Percentiles rank a stretch among this genome's conserved stretches.
These are phyloP conservation scores for Crotalus helleri DNA, from an alignment of 2,113 vertebrate genomes.

Conservation along the genomic window DNA sequence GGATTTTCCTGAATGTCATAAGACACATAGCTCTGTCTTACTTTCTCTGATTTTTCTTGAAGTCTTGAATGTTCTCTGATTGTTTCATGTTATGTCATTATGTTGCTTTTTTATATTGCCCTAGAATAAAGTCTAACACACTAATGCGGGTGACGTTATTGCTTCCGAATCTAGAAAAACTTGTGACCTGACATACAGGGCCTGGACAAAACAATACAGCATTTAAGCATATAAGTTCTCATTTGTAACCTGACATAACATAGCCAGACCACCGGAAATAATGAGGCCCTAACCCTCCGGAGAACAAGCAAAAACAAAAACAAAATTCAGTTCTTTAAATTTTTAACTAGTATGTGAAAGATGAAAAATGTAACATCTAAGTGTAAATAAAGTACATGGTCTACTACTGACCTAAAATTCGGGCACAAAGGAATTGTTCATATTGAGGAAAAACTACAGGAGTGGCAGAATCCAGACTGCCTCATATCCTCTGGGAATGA, in stretches of 20 bases:
- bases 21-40: background rate
- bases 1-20: background rate
- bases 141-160: background rate
- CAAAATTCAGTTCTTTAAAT: background rate
- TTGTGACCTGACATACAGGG: background rate
- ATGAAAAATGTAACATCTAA: background rate
- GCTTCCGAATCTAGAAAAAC: background rate
- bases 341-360: background rate
- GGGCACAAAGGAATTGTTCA: background rate
- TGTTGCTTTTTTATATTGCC: background rate
- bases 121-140: background rate
- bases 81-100: background rate
- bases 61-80: background rate
- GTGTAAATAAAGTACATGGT: background rate
- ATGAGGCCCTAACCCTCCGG: background rate
- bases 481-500: background rate
- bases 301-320: background rate
- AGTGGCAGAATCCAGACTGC: background rate
- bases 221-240: background rate
- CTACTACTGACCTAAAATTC: background rate
- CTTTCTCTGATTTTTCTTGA: background rate
- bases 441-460: background rate
- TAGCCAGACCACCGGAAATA: background rate
- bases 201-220: background rate
- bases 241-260: background rate